Base-by-base conservation (phyloP, 2,113 vertebrate genomes). In the Rhodinocichla rosea region DNA sequence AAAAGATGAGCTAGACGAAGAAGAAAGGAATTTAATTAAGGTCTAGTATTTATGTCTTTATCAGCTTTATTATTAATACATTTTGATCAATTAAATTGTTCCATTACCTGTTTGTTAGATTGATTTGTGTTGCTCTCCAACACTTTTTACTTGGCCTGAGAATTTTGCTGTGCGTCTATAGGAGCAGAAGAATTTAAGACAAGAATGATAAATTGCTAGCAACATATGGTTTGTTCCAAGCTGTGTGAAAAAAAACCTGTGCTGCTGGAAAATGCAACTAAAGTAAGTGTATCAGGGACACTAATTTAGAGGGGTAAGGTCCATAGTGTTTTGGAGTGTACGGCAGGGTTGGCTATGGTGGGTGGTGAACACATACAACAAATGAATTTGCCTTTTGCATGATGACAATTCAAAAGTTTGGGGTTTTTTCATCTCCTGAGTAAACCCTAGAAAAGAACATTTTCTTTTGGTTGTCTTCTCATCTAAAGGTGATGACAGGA, bases 401-500 rank as follows among this genome's bases (percentile, higher is more conserved):
- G 65, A 68, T 49, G 71, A 52, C 20, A 3, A 23, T 86, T 90
- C 85, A 87, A 49, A 91, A 83, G 75, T 44, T 56, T n/a, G 21
- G 26, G 27, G 11, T 82, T 89, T 42, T 86, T 69, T 83, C 5
- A 70, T 90, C 78, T 85, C n/a, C 93, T 92, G 22, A 47, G 45
- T 82, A 97, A 94, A 94, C 55, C 15, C 26, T 63, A 94, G 90
- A 92, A 96, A 83, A 69, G 10, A 96, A 90, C 83, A 79, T 85
- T 90, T 88, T 75, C 59, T 83, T 86, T 60, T 73, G 33, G 69
- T 79, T 94, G 73, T 52, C 79, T 91, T 95, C 69, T 88, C 83
- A 68, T 95, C 85, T 81, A 89, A 91, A 96, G 71, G 77, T 91
- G 83, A 90, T 77, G 89, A 97, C 89, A 96, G 63, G 94, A 96